These are phyloP conservation scores for Silvanus unidentatus DNA, from an alignment of 2,888 invertebrate genomes.

Conservation along the genomic window DNA sequence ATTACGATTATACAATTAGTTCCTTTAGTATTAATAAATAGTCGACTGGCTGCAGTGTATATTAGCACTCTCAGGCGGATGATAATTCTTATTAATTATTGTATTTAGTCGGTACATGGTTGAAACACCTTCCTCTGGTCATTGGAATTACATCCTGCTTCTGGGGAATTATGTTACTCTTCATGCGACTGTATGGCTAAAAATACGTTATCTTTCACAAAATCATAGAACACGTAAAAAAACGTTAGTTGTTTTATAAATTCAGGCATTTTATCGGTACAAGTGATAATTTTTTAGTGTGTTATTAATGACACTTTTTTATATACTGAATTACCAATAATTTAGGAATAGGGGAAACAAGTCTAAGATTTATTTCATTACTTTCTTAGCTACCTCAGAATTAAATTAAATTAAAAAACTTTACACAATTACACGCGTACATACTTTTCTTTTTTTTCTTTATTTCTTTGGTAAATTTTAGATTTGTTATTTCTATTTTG, in stretches of 20 bases:
- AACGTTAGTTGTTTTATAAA: slow-evolving; percentile 1
- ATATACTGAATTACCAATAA: slow-evolving; percentile 18
- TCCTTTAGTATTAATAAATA: neutral
- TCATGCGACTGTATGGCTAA: slow-evolving; percentile 61
- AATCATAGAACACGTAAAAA: neutral
- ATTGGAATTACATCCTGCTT: slow-evolving; percentile 86
- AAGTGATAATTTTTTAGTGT: slow-evolving; percentile 1
- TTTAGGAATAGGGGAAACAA: slow-evolving; percentile 14
- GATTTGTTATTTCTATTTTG: slow-evolving; percentile 28
- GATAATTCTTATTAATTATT: slow-evolving; percentile 39
- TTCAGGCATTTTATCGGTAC: slow-evolving; percentile 18
- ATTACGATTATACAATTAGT: neutral
- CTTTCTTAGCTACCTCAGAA: neutral
- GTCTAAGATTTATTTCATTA: slow-evolving; percentile 9
- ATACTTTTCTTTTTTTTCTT: slow-evolving; percentile 7
- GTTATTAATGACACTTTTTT: neutral
- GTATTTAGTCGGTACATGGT: slow-evolving; percentile 54
- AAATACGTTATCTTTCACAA: slow-evolving; percentile 10
- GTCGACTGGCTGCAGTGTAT: slow-evolving; percentile 38
- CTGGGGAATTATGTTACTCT: slow-evolving; percentile 74
- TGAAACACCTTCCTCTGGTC: slow-evolving; percentile 70
- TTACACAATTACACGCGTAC: neutral
- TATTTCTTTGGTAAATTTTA: slow-evolving; percentile 14
- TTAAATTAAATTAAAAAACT: neutral
- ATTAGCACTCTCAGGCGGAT: slow-evolving; percentile 47